Evolutionary conservation across 2,888 invertebrate genomes (phyloP).

Genomic region (Ochropleura plecta): DNA sequence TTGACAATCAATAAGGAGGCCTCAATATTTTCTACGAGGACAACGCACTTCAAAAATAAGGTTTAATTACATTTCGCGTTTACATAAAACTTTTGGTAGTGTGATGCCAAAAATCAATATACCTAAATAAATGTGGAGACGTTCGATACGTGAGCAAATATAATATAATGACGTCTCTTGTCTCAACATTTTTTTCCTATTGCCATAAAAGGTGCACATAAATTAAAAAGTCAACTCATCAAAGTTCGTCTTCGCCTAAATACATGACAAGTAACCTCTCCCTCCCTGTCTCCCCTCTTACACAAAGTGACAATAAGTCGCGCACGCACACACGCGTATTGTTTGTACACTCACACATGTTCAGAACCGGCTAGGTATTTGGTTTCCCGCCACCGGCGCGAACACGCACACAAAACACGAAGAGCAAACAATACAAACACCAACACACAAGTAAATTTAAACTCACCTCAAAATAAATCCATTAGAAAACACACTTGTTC

Average conservation of each 20-base stretch:
- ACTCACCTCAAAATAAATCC: slow-evolving; percentile 91
- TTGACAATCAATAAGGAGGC: slow-evolving; percentile 33
- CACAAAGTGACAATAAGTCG: slow-evolving; percentile 89
- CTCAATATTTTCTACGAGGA: slow-evolving; percentile 51
- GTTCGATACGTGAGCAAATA: slow-evolving; percentile 79
- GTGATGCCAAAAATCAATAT: slow-evolving; percentile 85
- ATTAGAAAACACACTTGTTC: slow-evolving; percentile 91
- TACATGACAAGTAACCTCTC: slow-evolving; percentile 89
- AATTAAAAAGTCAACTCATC: slow-evolving; percentile 89
- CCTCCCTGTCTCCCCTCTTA: slow-evolving; percentile 87
- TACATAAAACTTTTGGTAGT: slow-evolving; percentile 80
- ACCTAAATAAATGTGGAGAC: slow-evolving; percentile 77
- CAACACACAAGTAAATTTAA: slow-evolving; percentile 90
- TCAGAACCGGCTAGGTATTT: slow-evolving; percentile 87
- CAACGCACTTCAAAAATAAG: slow-evolving; percentile 63
- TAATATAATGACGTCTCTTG: slow-evolving; percentile 68
- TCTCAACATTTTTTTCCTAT: slow-evolving; percentile 70
- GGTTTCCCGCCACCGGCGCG: slow-evolving; percentile 90
- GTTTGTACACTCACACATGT: slow-evolving; percentile 87
- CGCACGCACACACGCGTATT: slow-evolving; percentile 81
- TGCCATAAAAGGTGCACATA: slow-evolving; percentile 80
- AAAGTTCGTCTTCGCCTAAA: slow-evolving; percentile 89
- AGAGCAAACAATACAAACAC: slow-evolving; percentile 90
- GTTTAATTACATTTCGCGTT: slow-evolving; percentile 75
- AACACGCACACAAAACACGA: slow-evolving; percentile 89